Percentiles rank a stretch among this genome's conserved stretches.
Evolutionary conservation across 2,113 vertebrate genomes (phyloP).

Genomic region (Oriolus oriolus): DNA sequence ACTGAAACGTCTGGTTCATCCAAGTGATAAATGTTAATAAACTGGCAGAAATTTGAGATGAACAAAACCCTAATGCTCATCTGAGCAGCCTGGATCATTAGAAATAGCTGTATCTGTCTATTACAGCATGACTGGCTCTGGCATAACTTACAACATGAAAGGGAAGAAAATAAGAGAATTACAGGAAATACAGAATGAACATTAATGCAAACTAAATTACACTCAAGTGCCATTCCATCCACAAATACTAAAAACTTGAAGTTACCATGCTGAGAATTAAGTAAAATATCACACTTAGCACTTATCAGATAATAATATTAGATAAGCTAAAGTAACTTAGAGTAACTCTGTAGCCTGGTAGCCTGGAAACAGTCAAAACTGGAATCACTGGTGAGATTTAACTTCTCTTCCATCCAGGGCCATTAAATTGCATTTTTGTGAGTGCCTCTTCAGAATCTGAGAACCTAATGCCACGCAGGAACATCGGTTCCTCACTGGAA

Average conservation of each 20-base stretch:
- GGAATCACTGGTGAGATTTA: neutral
- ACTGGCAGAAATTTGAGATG: constrained; percentile 16
- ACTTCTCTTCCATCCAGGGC: neutral
- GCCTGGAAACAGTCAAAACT: neutral
- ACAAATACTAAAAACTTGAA: neutral
- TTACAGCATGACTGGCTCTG: neutral
- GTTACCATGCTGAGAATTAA: neutral
- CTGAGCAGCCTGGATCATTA: neutral
- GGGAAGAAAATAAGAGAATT: neutral
- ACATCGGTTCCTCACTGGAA: neutral
- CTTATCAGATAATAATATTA: neutral
- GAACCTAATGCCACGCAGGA: neutral
- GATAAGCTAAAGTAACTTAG: neutral
- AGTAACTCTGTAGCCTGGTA: neutral
- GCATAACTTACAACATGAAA: neutral
- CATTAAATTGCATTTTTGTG: neutral
- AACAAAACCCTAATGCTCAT: neutral
- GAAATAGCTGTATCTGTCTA: neutral
- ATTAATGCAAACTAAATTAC: constrained; percentile 15
- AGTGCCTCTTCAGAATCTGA: neutral
- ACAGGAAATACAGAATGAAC: neutral
- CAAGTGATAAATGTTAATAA: constrained; percentile 58
- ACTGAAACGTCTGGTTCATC: constrained; percentile 49
- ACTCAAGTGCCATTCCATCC: neutral
- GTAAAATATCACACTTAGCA: neutral